These are phyloP conservation scores for Spisula subtruncata DNA, from an alignment of 2,888 invertebrate genomes.

Conservation along the genomic window DNA sequence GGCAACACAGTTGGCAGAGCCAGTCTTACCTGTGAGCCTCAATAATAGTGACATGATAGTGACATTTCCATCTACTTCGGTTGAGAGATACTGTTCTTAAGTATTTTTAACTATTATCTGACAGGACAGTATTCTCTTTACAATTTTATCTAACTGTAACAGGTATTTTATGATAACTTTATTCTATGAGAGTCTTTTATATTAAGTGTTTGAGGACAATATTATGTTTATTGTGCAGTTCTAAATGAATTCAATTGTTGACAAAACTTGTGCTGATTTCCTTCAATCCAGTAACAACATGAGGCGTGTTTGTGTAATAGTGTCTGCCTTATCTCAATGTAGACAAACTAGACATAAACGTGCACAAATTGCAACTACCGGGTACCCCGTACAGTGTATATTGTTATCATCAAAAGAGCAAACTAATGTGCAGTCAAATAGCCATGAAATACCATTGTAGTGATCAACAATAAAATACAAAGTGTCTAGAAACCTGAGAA, in stretches of 20 bases:
- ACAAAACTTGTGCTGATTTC: neutral
- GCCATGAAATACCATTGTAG: neutral
- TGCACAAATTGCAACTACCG: neutral
- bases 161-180: neutral
- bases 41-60: too few relatives aligned
- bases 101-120: too few relatives aligned
- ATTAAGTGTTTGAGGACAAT: too few relatives aligned
- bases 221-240: neutral
- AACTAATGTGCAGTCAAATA: neutral
- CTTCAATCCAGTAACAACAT: neutral
- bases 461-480: neutral
- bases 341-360: neutral
- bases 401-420: conserved; percentile 1
- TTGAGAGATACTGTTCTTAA: too few relatives aligned
- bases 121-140: too few relatives aligned
- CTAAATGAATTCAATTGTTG: neutral
- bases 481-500: conserved; percentile 2
- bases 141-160: neutral
- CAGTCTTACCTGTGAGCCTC: too few relatives aligned
- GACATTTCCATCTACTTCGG: too few relatives aligned
- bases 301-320: too few relatives aligned
- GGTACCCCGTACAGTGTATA: too few relatives aligned
- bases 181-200: too few relatives aligned
- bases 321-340: neutral
- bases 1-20: too few relatives aligned